A percentile compares a stretch with the other conserved stretches of the same genome.
These are phyloP conservation scores for Acanthoscelides obtectus DNA, from an alignment of 2,888 invertebrate species.

Conservation along the genomic window DNA sequence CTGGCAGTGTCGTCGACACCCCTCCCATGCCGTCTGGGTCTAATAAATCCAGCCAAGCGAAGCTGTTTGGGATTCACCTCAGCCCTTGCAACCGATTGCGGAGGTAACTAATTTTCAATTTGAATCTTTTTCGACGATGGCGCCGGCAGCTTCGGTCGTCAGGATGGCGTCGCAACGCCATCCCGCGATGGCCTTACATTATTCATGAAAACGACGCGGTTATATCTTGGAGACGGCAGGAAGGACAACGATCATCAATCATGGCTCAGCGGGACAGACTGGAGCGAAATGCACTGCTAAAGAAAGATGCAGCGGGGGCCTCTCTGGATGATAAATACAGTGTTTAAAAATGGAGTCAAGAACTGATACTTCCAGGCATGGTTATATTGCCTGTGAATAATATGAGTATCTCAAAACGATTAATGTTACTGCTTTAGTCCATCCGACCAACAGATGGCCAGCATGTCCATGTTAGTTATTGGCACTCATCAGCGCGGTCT, in stretches of 20 bases:
- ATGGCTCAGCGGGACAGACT: conserved; percentile 10
- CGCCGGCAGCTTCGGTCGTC: neutral
- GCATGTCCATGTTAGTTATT: too few species aligned
- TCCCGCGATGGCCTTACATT: conserved; percentile 41
- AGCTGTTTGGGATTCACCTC: conserved; percentile 18
- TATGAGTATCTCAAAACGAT: too few species aligned
- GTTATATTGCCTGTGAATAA: too few species aligned
- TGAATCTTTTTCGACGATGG: conserved; percentile 36
- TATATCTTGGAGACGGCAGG: conserved; percentile 38
- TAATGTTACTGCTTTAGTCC: too few species aligned
- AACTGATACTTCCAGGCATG: too few species aligned
- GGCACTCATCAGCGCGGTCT: too few species aligned
- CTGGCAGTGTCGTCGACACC: neutral
- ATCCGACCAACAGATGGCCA: too few species aligned
- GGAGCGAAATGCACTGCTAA: neutral
- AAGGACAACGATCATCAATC: conserved; percentile 29
- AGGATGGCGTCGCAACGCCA: conserved; percentile 5
- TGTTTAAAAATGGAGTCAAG: too few species aligned
- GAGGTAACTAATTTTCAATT: conserved; percentile 47
- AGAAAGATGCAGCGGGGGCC: neutral
- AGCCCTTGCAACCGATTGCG: conserved; percentile 30
- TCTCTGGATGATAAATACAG: neutral
- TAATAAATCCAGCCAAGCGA: neutral
- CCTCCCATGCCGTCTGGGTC: neutral
- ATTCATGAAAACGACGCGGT: conserved; percentile 47